These are phyloP conservation scores for Urocitellus parryii DNA, from an alignment of 2,113 vertebrate genomes.

Conservation along the genomic window DNA sequence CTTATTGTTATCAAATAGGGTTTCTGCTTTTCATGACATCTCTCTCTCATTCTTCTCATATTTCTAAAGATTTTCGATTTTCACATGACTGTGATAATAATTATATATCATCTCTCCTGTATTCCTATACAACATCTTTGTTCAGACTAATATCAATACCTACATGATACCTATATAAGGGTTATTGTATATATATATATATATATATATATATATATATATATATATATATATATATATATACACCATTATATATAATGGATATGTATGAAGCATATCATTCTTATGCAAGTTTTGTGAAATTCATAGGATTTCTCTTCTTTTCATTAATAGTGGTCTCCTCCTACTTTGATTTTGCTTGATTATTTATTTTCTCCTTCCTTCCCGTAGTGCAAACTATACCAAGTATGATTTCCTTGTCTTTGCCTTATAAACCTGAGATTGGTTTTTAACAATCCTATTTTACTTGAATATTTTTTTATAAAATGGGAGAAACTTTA, in stretches of 20 bases:
- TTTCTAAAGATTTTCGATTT: too few relatives aligned
- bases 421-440: not conserved
- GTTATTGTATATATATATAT: too few relatives aligned
- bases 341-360: not conserved
- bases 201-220: too few relatives aligned
- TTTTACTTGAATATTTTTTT: not conserved
- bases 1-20: not conserved
- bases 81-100: not conserved
- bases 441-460: too few relatives aligned
- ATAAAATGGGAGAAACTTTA: not conserved
- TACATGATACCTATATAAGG: not conserved
- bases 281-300: too few relatives aligned
- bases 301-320: not conserved
- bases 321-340: not conserved
- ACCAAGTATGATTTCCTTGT: accelerated
- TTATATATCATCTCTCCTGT: not conserved
- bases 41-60: too few relatives aligned
- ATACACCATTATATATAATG: too few relatives aligned
- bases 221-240: too few relatives aligned
- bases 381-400: accelerated
- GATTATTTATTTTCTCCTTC: not conserved
- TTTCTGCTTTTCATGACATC: not conserved
- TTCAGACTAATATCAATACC: not conserved
- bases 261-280: too few relatives aligned
- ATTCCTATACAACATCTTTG: not conserved